Percentiles rank a stretch among this genome's conserved stretches.
Evolutionary conservation across 1,140 invertebrate species (phyloP).

Genomic region (Doryteuthis pealeii): DNA sequence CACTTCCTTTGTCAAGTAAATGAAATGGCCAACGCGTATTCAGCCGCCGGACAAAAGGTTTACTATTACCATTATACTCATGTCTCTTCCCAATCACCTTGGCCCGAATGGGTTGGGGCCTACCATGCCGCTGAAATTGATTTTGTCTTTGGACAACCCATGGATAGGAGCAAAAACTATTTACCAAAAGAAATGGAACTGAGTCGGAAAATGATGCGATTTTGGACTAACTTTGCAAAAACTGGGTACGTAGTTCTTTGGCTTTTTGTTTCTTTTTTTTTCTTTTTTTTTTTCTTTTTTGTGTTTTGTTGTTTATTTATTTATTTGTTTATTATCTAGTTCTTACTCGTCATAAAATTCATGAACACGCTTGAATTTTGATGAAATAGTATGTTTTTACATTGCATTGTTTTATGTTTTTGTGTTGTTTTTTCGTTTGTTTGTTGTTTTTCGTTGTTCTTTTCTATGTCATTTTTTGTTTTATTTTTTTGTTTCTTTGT

Average conservation of each 20-base stretch:
- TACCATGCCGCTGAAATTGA: constrained; percentile 95
- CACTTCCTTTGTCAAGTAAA: constrained; percentile 95
- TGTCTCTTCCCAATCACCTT: constrained; percentile 77
- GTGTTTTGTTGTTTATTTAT: background rate
- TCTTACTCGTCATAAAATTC: too few species aligned
- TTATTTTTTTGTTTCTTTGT: too few species aligned
- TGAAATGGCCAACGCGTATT: constrained; percentile 86
- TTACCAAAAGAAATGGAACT: constrained; percentile 78
- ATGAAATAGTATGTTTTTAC: too few species aligned
- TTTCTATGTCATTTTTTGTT: too few species aligned
- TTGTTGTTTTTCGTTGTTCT: too few species aligned
- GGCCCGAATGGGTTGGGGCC: constrained; percentile 93
- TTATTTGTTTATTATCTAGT: background rate
- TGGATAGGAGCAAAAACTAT: constrained; percentile 75
- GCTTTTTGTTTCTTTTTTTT: background rate
- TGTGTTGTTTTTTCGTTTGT: too few species aligned
- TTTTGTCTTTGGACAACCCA: constrained; percentile 83
- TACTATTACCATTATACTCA: constrained; percentile 89
- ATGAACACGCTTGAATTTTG: too few species aligned
- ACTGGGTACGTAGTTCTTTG: constrained; percentile 76
- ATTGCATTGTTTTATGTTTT: too few species aligned
- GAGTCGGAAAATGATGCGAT: constrained; percentile 85
- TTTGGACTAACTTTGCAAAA: constrained; percentile 90
- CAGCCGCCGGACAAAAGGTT: constrained; percentile 73
- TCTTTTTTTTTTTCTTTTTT: background rate